phyloP scores from a whole-genome alignment of 2,797 vertebrate species.

The Scolopax bukidnonensis region DNA sequence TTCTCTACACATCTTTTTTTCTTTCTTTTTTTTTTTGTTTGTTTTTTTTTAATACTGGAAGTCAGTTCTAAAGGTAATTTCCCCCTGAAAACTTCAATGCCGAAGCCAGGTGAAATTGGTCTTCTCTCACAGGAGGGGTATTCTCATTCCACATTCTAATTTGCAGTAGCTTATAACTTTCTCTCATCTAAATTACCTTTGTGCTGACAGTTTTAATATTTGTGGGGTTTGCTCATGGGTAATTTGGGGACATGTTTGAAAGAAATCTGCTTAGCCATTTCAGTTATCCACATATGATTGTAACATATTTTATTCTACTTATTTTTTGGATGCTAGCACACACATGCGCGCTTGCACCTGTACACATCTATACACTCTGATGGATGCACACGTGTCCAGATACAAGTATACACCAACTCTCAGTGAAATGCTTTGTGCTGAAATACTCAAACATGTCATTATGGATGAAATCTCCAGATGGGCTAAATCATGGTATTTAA shows the following conservation, averaged over 20 bases:
- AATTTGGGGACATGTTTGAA: not conserved
- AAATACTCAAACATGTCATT: not conserved
- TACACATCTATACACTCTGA: not conserved
- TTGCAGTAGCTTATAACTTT: not conserved
- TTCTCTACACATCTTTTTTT: not conserved
- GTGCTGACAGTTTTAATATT: constrained; percentile 8
- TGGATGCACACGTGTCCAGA: not conserved
- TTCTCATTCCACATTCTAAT: not conserved
- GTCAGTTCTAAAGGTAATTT: not conserved
- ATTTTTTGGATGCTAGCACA: not conserved
- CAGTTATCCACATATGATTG: not conserved
- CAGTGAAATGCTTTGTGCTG: not conserved
- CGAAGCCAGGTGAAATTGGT: not conserved
- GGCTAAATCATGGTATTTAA: not conserved
- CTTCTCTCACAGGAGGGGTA: not conserved
- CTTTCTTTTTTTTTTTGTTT: not conserved
- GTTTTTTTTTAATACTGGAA: not conserved
- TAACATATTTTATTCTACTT: not conserved
- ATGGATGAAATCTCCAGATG: not conserved
- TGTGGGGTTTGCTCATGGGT: not conserved
- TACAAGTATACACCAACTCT: not conserved
- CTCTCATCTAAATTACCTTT: not conserved
- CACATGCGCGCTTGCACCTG: fast-evolving
- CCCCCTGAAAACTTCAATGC: not conserved
- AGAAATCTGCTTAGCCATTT: not conserved